phyloP scores from a whole-genome alignment of 1,140 invertebrate species.

The Leptopilina clavipes region DNA sequence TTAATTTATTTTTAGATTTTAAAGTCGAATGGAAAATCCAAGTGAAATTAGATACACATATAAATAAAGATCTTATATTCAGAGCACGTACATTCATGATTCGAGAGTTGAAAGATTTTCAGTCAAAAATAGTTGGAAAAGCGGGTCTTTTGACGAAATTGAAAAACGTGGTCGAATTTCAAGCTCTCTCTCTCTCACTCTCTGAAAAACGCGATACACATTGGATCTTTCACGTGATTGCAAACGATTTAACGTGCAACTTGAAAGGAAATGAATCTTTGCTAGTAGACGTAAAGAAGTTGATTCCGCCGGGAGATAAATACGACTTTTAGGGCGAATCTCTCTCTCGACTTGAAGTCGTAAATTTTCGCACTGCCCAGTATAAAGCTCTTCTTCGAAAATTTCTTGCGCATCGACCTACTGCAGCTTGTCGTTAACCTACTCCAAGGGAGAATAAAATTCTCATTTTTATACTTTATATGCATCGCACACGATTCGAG shows the following conservation, averaged over 20 bases:
- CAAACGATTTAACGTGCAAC: not conserved
- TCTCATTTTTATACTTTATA: too few species aligned
- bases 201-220: not conserved
- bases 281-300: constrained; percentile 5
- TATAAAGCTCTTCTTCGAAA: not conserved
- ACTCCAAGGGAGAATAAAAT: not conserved
- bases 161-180: constrained; percentile 15
- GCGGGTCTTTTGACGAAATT: not conserved
- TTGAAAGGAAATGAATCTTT: constrained; percentile 10
- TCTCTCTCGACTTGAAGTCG: not conserved
- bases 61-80: too few species aligned
- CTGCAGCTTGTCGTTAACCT: not conserved
- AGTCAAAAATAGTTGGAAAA: not conserved
- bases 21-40: too few species aligned
- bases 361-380: constrained; percentile 24
- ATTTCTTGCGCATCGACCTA: constrained; percentile 10
- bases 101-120: not conserved
- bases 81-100: not conserved
- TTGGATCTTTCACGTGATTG: constrained; percentile 4
- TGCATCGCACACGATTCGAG: too few species aligned
- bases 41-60: not conserved
- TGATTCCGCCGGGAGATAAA: not conserved
- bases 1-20: too few species aligned
- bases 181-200: too few species aligned
- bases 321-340: constrained; percentile 5